Evolutionary conservation across 2,888 invertebrate genomes (phyloP).

Genomic region (Ophioninae sp.): DNA sequence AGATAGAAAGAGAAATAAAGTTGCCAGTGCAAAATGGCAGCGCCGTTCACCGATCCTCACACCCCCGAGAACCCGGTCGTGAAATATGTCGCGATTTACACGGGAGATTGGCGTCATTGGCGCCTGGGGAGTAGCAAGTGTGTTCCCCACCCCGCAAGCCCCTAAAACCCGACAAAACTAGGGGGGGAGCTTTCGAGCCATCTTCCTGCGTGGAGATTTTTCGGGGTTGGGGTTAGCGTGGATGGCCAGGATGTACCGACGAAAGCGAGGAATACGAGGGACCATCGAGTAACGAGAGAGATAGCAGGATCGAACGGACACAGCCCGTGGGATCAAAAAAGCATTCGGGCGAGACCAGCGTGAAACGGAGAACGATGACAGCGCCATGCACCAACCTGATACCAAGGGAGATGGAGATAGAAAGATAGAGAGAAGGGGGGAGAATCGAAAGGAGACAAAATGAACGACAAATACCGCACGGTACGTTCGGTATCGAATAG

Average conservation of each 20-base stretch:
- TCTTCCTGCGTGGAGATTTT: conserved; percentile 10
- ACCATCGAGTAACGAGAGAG: conserved; percentile 22
- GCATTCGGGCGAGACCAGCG: conserved; percentile 75
- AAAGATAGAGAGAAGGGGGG: conserved; percentile 4
- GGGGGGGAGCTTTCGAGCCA: conserved; percentile 41
- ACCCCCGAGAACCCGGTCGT: conserved; percentile 68
- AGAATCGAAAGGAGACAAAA: conserved; percentile 44
- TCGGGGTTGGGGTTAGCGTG: neutral
- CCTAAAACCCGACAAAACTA: conserved; percentile 57
- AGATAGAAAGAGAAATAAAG: conserved; percentile 13
- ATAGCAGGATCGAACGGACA: conserved; percentile 29
- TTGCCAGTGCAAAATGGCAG: conserved; percentile 30
- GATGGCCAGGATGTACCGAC: neutral
- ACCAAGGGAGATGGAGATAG: conserved; percentile 30
- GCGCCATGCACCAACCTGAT: neutral
- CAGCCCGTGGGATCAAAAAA: conserved; percentile 76
- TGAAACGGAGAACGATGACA: conserved; percentile 53
- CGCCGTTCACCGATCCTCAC: conserved; percentile 43
- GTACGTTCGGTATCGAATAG: conserved; percentile 39
- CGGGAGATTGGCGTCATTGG: conserved; percentile 80
- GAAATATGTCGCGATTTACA: conserved; percentile 81
- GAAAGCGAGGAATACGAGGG: conserved; percentile 44
- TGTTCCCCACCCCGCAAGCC: conserved; percentile 67
- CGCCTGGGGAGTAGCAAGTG: conserved; percentile 77
- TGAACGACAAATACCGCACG: conserved; percentile 43